Evolutionary conservation across 2,888 invertebrate species (phyloP).

Genomic region (Drosophila cracens): DNA sequence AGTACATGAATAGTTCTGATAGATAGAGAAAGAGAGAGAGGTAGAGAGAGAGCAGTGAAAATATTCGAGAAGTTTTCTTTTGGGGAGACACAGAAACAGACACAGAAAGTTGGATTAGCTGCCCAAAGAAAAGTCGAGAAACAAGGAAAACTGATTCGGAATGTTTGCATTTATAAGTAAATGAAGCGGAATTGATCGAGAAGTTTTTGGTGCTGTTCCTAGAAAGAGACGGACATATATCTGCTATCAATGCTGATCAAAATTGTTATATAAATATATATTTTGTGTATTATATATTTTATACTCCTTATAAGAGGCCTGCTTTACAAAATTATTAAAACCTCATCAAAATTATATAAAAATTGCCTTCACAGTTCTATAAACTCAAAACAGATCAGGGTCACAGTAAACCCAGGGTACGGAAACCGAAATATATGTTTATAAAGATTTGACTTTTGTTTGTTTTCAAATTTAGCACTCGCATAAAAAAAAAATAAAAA

Average conservation of each 20-base stretch:
- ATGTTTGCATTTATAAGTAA: not conserved
- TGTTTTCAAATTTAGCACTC: slow-evolving; percentile 47
- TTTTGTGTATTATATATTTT: not conserved
- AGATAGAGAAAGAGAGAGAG: slow-evolving; percentile 11
- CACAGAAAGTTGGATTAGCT: not conserved
- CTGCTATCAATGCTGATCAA: not conserved
- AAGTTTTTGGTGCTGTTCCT: not conserved
- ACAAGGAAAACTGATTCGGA: not conserved
- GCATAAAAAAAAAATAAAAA: slow-evolving; percentile 15
- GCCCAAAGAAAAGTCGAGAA: slow-evolving; percentile 4
- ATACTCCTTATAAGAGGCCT: not conserved
- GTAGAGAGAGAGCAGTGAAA: slow-evolving; percentile 12
- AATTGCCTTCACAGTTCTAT: slow-evolving; percentile 33
- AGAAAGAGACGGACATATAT: not conserved
- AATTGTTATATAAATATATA: not conserved
- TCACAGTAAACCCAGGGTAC: slow-evolving; percentile 10
- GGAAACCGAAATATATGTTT: not conserved
- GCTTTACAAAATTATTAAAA: not conserved
- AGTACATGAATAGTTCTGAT: slow-evolving; percentile 47
- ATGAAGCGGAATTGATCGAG: not conserved
- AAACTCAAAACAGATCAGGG: slow-evolving; percentile 46
- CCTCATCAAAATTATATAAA: slow-evolving; percentile 8
- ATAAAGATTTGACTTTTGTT: slow-evolving; percentile 19
- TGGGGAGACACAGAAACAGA: not conserved
- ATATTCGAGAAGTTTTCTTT: not conserved